Conservation (phyloP, 1,140 invertebrate genomes). For the Melipona quadrifasciata region DNA sequence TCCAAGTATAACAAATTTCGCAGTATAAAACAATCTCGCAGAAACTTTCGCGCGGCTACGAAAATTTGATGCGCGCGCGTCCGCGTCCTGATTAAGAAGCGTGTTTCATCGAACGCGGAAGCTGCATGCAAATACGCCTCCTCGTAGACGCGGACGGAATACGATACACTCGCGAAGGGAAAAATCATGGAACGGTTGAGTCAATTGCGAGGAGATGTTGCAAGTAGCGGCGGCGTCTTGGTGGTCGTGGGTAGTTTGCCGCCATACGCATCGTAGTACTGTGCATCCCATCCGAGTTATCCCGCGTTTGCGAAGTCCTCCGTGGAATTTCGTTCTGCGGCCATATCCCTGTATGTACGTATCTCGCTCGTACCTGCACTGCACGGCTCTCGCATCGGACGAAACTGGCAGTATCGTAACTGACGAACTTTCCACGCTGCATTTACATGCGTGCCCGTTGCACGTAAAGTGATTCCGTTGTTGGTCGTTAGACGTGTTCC, state of each 20-base stretch:
- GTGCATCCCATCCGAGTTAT: conserved; percentile 28
- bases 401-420: conserved; percentile 18
- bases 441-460: not conserved
- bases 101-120: no score
- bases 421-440: conserved; percentile 33
- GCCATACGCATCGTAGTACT: not conserved
- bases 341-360: not conserved
- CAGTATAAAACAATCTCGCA: no score
- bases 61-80: no score
- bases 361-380: no score
- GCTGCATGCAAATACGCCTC: no score
- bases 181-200: not conserved
- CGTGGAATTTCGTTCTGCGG: not conserved
- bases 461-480: conserved; percentile 5
- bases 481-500: conserved; percentile 22
- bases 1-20: no score
- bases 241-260: not conserved
- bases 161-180: not conserved
- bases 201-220: conserved; percentile 7
- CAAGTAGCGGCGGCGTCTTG: not conserved
- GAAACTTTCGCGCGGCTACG: no score
- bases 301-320: conserved; percentile 14
- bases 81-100: no score
- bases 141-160: not conserved
- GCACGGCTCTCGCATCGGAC: not conserved